A percentile compares a stretch with the other conserved stretches of the same genome.
phyloP scores from a whole-genome alignment of 37 sponge, comb jelly and placozoan species.

The Petrosia ficiformis region DNA sequence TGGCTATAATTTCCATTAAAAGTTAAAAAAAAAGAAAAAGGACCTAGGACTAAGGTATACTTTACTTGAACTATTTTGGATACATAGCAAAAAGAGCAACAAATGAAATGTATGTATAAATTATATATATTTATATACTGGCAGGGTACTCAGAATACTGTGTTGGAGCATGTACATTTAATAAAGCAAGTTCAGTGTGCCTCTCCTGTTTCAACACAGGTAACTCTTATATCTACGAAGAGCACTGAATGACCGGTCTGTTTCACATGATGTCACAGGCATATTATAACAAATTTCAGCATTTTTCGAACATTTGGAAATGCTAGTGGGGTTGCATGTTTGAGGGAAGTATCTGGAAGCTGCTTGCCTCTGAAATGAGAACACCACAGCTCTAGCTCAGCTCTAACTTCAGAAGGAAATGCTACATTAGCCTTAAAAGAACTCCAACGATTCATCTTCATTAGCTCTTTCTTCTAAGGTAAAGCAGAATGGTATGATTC shows the following conservation, averaged over 20 bases:
- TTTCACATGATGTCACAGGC: conserved; percentile 41
- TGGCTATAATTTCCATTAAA: too few species aligned
- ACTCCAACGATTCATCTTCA: conserved; percentile 19
- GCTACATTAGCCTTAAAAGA: conserved; percentile 31
- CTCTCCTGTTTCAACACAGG: conserved; percentile 31
- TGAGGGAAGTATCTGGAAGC: conserved; percentile 27
- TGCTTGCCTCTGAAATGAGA: neutral
- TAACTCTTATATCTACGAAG: conserved; percentile 48
- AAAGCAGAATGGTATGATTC: conserved; percentile 35
- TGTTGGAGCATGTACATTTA: conserved; percentile 27
- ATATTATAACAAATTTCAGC: conserved; percentile 16
- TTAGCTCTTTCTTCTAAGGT: neutral
- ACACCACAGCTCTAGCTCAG: conserved; percentile 46
- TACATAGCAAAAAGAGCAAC: too few species aligned
- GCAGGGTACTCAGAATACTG: too few species aligned
- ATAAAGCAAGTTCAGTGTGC: conserved; percentile 37
- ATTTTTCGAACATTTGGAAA: conserved; percentile 33
- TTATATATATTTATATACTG: too few species aligned
- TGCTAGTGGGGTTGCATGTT: conserved; percentile 15
- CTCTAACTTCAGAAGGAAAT: conserved; percentile 11
- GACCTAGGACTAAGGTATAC: too few species aligned
- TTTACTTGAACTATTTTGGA: too few species aligned
- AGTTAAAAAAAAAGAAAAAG: too few species aligned
- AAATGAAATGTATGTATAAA: too few species aligned
- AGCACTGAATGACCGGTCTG: conserved; percentile 31